Evolutionary conservation across 1,140 invertebrate genomes (phyloP).

Genomic region (Anadara kagoshimensis): DNA sequence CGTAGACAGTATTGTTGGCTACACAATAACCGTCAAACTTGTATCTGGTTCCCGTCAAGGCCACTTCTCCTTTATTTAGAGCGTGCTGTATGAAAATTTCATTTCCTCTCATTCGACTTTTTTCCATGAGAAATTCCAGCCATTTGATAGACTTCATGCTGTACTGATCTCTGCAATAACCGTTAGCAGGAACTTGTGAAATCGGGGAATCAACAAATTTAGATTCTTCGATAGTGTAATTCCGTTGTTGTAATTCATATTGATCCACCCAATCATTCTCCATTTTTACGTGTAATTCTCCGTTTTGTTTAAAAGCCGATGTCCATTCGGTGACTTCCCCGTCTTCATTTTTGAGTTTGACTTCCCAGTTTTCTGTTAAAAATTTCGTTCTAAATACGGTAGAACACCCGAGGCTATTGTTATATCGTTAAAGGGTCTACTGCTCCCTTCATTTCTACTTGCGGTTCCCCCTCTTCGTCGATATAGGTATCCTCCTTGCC

Average conservation of each 20-base stretch:
- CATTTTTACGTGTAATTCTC: no score
- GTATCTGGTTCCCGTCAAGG: slow-evolving; percentile 24
- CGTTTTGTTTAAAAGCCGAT: no score
- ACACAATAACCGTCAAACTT: slow-evolving; percentile 19
- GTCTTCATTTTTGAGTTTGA: no score
- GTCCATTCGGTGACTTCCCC: no score
- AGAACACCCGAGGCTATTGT: no score
- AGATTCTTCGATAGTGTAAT: neutral
- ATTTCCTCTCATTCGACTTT: slow-evolving; percentile 14
- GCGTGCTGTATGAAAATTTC: slow-evolving; percentile 20
- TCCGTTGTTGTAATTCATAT: no score
- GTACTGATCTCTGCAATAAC: slow-evolving; percentile 23
- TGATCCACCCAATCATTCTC: no score
- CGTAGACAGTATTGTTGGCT: slow-evolving; percentile 21
- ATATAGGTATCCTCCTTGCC: slow-evolving; percentile 2
- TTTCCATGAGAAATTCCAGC: slow-evolving; percentile 21
- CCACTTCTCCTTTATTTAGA: slow-evolving; percentile 26
- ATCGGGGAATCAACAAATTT: slow-evolving; percentile 22
- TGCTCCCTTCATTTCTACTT: no score
- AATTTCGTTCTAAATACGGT: no score
- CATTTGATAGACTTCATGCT: slow-evolving; percentile 11
- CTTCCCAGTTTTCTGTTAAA: no score
- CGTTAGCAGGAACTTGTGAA: slow-evolving; percentile 29
- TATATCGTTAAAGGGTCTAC: no score
- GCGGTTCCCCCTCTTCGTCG: neutral